Evolutionary conservation across 2,888 invertebrate species (phyloP), one percentile per base, ranked within the genome.

Genomic region (Drosophila paramelanica): DNA sequence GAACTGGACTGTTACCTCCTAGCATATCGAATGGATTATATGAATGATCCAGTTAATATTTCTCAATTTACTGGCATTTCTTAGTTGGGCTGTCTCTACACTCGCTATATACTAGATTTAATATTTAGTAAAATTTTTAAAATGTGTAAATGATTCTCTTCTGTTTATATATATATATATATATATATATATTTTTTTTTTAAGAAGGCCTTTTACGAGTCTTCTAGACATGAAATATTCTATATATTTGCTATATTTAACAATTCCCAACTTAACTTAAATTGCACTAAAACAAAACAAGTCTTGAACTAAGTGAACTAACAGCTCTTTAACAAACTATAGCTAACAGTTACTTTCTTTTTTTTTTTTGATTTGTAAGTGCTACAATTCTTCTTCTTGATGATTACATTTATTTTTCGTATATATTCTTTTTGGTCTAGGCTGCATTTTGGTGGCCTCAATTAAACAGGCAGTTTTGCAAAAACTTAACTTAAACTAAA

Each of bases 371-470:
- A 17, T 43, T 17, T n/a, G 17, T 52, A 20, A 33, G 1, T 27
- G 6, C n/a, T 27, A 13, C 7, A 36, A 20, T 10, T 50, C 23
- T 17, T 49, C 27, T 41, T 45, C 17, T 27, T 38, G 27, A 31
- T 47, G 50, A 10, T 46, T 36, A 14, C 7, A 8, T 31, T 57
- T 23, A 23, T 11, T 52, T 52, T 50, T 17, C 20, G 13, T 27
- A 53, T 55, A 17, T 45, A 42, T 23, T 17, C 20, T 77, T 82
- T 83, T 83, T 83, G 86, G 83, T 86, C 81, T 83, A 83, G 60
- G 86, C 83, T 83, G 83, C 81, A 83, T 79, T 84, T 81, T 77
- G 77, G 67, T 80, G 69, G 62, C 71, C 61, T 33, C 60, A 62
- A 49, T 41, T 60, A 13, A 55, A 49, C 38, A 59, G 72, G 75